phyloP scores from a whole-genome alignment of 2,888 invertebrate genomes.

The Crematogaster levior region DNA sequence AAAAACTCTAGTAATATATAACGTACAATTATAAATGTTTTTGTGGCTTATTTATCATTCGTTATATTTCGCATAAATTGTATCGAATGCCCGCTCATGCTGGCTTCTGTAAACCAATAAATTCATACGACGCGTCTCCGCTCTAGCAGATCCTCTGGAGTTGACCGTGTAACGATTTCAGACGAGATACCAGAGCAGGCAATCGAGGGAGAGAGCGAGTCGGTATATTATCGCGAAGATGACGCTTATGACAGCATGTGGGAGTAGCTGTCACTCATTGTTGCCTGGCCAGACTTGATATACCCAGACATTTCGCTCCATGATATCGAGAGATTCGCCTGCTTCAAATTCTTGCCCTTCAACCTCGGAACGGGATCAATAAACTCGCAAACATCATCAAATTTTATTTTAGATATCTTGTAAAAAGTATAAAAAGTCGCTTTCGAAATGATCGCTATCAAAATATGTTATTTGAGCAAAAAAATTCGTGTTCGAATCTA shows the following conservation, averaged over 20 bases:
- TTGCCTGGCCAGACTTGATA: slow-evolving; percentile 79
- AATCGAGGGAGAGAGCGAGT: slow-evolving; percentile 69
- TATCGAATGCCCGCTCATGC: background rate
- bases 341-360: slow-evolving; percentile 69
- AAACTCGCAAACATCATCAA: slow-evolving; percentile 7
- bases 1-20: background rate
- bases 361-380: slow-evolving; percentile 65
- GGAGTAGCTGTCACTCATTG: slow-evolving; percentile 85
- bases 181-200: slow-evolving; percentile 75
- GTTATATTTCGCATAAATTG: background rate
- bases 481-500: slow-evolving; percentile 21
- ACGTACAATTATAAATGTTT: background rate
- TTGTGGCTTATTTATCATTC: background rate
- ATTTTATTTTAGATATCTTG: slow-evolving; percentile 7
- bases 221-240: slow-evolving; percentile 80
- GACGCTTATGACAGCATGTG: slow-evolving; percentile 83
- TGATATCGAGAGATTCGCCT: slow-evolving; percentile 64
- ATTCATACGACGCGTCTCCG: slow-evolving; percentile 58
- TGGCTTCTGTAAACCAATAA: slow-evolving; percentile 17
- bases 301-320: slow-evolving; percentile 75
- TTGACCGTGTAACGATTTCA: slow-evolving; percentile 78
- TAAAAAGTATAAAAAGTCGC: background rate
- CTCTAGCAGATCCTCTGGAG: slow-evolving; percentile 68
- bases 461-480: background rate
- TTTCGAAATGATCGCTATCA: background rate